Evolutionary conservation across 1,140 invertebrate species (phyloP).

Genomic region (Littorina saxatilis): DNA sequence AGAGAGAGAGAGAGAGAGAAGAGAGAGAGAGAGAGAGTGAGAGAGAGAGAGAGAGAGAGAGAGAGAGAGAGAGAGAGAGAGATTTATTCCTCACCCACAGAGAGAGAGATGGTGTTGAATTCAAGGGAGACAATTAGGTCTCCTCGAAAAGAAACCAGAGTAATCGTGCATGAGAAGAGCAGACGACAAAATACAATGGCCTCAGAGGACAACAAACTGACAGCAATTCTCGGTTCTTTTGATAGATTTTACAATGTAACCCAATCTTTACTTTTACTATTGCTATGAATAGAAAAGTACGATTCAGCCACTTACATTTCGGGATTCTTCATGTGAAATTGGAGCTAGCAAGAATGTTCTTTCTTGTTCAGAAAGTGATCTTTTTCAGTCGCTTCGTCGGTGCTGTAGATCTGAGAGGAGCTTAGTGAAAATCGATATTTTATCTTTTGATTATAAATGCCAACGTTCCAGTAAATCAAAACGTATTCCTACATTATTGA

Average conservation of each 20-base stretch:
- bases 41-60: not conserved
- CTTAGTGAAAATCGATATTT: not conserved
- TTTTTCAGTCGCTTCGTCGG: not conserved
- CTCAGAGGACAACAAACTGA: not conserved
- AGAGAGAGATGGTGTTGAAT: not conserved
- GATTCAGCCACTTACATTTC: no score
- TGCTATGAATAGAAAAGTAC: not conserved
- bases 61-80: no score
- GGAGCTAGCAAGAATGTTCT: not conserved
- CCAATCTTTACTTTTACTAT: not conserved
- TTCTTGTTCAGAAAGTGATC: not conserved
- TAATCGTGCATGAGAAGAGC: not conserved
- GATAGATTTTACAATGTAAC: conserved; percentile 2
- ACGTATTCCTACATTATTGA: not conserved
- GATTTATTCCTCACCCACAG: not conserved
- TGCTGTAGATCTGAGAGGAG: not conserved
- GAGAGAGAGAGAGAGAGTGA: no score
- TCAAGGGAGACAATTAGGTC: not conserved
- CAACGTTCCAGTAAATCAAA: not conserved
- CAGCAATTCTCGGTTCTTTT: not conserved
- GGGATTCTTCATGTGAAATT: not conserved
- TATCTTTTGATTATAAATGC: no score
- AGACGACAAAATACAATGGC: conserved; percentile 1
- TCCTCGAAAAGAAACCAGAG: not conserved
- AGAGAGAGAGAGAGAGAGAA: no score